phyloP scores from a whole-genome alignment of 2,797 vertebrate species.

The Dromococcyx pavoninus region DNA sequence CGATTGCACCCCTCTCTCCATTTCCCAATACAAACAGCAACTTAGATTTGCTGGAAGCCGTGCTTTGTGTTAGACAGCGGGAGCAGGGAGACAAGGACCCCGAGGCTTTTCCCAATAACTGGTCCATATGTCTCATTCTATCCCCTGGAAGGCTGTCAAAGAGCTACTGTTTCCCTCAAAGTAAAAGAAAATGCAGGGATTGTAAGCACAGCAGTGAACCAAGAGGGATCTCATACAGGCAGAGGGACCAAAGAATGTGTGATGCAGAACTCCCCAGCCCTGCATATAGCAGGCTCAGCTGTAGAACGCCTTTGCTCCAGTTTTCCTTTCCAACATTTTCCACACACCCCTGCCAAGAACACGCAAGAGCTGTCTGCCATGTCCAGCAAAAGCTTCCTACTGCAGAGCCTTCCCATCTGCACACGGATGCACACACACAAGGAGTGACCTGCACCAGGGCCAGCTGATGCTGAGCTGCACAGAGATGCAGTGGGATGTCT shows the following conservation, averaged over 20 bases:
- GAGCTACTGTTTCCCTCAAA: neutral
- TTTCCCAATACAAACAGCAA: neutral
- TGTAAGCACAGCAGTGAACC: neutral
- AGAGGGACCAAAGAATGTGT: fast-evolving
- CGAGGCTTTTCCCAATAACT: neutral
- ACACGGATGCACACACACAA: neutral
- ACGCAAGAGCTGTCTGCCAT: neutral
- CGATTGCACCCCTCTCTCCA: neutral
- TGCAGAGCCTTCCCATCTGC: neutral
- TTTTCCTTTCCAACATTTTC: slow-evolving; percentile 37
- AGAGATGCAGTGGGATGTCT: fast-evolving
- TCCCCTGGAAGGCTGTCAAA: neutral
- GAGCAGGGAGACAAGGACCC: neutral
- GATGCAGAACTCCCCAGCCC: neutral
- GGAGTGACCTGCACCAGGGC: fast-evolving
- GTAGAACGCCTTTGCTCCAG: neutral
- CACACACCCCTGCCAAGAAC: slow-evolving; percentile 50
- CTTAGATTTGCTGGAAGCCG: neutral
- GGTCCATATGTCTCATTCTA: neutral
- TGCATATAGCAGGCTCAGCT: neutral
- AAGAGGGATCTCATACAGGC: neutral
- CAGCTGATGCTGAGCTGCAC: neutral
- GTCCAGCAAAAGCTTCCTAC: neutral
- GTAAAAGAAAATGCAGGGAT: neutral
- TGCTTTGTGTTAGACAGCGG: neutral